Evolutionary conservation across 1,140 invertebrate genomes (phyloP).

Genomic region (Hylyphantes graminicola): DNA sequence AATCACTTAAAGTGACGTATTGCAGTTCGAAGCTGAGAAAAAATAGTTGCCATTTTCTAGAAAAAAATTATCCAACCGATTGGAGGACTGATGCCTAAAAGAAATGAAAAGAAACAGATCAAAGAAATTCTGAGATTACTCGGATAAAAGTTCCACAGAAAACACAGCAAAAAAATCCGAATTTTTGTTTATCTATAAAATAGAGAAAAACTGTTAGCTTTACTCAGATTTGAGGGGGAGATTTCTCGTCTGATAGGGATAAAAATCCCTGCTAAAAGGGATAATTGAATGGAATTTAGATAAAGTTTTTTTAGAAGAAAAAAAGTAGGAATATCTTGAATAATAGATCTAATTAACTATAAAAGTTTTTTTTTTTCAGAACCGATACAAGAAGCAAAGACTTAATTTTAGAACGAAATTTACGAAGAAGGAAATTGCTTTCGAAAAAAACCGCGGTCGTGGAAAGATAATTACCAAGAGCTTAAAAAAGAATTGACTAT

Average conservation of each 20-base stretch:
- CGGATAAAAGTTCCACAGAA: constrained; percentile 31
- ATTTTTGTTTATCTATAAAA: neutral
- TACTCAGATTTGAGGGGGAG: constrained; percentile 3
- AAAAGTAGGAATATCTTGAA: neutral
- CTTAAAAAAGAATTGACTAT: constrained; percentile 1
- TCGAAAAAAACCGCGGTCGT: neutral
- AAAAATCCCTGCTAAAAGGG: neutral
- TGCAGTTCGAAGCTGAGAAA: constrained; percentile 21
- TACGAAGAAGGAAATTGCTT: neutral
- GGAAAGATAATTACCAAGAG: constrained; percentile 30
- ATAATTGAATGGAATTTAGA: constrained; percentile 22
- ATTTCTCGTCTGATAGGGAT: constrained; percentile 31
- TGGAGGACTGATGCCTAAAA: constrained; percentile 29
- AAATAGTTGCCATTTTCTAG: constrained; percentile 16
- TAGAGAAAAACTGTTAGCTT: constrained; percentile 2
- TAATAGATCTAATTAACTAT: constrained; percentile 14
- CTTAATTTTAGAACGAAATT: constrained; percentile 3
- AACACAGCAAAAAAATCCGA: constrained; percentile 20
- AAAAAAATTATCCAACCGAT: constrained; percentile 29
- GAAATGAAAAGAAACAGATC: constrained; percentile 5
- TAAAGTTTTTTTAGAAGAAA: neutral
- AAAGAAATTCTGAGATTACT: constrained; percentile 23
- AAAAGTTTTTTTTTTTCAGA: neutral
- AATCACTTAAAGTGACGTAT: constrained; percentile 49
- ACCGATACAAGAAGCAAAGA: neutral